Conservation (phyloP, 2,888 invertebrate species). For the Phasia obesa region DNA sequence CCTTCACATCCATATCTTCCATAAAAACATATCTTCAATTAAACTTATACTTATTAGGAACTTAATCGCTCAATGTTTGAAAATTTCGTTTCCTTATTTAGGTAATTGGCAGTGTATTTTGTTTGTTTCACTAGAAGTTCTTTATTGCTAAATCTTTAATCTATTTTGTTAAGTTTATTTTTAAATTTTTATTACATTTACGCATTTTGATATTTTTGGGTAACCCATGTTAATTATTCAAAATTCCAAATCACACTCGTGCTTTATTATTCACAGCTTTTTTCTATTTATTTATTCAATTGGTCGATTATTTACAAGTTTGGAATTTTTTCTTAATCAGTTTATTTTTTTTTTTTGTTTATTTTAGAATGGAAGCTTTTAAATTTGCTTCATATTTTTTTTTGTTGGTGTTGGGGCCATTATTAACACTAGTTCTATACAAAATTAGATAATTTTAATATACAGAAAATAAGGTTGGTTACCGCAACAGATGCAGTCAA, state of each 20-base stretch:
- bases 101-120: background rate
- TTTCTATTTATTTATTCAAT: slow-evolving; percentile 2
- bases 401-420: too few relatives aligned
- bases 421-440: too few relatives aligned
- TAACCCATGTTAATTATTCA: slow-evolving; percentile 17
- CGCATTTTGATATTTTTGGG: slow-evolving; percentile 8
- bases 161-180: background rate
- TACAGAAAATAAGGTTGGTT: too few relatives aligned
- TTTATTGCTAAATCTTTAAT: background rate
- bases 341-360: slow-evolving; percentile 16
- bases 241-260: slow-evolving; percentile 29
- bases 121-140: background rate
- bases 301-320: slow-evolving; percentile 28
- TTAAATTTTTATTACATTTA: background rate
- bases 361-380: background rate
- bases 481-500: too few relatives aligned
- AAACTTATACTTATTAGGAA: too few relatives aligned
- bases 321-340: background rate
- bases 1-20: too few relatives aligned
- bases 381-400: too few relatives aligned
- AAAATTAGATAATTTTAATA: background rate
- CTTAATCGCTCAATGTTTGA: too few relatives aligned
- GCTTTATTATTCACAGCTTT: slow-evolving; percentile 23
- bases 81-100: too few relatives aligned
- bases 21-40: too few relatives aligned